phyloP scores from a whole-genome alignment of 2,888 invertebrate genomes.

The Chromoteleia sp. region DNA sequence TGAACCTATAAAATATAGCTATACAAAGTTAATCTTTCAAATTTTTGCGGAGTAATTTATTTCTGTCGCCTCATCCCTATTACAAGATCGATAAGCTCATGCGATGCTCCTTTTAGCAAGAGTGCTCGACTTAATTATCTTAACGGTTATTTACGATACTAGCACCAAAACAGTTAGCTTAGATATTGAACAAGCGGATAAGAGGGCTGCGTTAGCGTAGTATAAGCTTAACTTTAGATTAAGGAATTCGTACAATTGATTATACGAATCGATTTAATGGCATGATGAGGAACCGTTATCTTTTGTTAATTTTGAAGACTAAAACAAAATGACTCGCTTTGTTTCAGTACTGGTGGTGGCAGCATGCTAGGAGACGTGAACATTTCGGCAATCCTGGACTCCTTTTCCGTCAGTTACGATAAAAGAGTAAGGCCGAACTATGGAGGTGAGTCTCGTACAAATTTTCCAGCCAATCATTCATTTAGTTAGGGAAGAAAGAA shows the following conservation, averaged over 20 bases:
- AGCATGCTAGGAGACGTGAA: slow-evolving; percentile 97
- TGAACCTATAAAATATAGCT: slow-evolving; percentile 16
- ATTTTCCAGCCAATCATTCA: slow-evolving; percentile 50
- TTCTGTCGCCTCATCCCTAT: slow-evolving; percentile 59
- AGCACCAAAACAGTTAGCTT: slow-evolving; percentile 62
- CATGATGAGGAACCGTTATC: neutral
- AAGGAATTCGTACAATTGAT: slow-evolving; percentile 36
- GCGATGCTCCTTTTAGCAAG: slow-evolving; percentile 70
- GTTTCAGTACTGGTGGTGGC: slow-evolving; percentile 89
- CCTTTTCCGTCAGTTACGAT: slow-evolving; percentile 98
- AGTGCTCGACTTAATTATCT: slow-evolving; percentile 72
- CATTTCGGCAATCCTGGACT: slow-evolving; percentile 97
- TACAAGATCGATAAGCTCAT: slow-evolving; percentile 64
- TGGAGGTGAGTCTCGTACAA: slow-evolving; percentile 91
- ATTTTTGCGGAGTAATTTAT: slow-evolving; percentile 59
- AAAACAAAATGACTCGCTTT: slow-evolving; percentile 67
- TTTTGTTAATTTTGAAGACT: neutral
- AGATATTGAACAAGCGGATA: slow-evolving; percentile 60
- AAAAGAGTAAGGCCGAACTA: slow-evolving; percentile 99
- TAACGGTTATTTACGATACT: slow-evolving; percentile 74
- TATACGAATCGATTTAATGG: slow-evolving; percentile 28
- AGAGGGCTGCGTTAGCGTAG: slow-evolving; percentile 39
- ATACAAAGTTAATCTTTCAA: slow-evolving; percentile 44
- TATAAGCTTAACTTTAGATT: slow-evolving; percentile 26
- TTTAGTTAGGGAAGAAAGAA: slow-evolving; percentile 29